phyloP scores from a whole-genome alignment of 1,140 invertebrate species.

The Orius insidiosus region DNA sequence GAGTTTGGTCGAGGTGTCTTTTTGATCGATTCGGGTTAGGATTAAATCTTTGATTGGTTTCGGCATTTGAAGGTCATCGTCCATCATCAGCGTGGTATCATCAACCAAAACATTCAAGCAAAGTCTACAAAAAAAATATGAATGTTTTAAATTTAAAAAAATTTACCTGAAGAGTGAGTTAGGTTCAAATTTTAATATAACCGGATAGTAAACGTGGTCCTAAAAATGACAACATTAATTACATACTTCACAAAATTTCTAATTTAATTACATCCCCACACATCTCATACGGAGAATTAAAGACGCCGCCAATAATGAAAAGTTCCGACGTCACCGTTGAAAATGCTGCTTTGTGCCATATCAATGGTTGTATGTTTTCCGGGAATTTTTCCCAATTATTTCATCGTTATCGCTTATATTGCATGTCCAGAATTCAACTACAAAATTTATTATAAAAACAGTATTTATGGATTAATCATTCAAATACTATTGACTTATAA shows the following conservation, averaged over 20 bases:
- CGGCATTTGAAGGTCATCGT: too few relatives aligned
- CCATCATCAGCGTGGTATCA: too few relatives aligned
- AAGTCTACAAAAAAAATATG: too few relatives aligned
- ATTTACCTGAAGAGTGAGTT: constrained; percentile 18
- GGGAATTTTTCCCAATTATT: constrained; percentile 4
- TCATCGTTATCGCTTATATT: constrained; percentile 2
- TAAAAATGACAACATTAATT: constrained; percentile 13
- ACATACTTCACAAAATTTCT: background rate
- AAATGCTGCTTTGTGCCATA: constrained; percentile 20
- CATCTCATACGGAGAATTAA: constrained; percentile 15
- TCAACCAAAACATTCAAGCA: too few relatives aligned
- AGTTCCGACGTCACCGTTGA: constrained; percentile 14
- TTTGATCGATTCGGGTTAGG: too few relatives aligned
- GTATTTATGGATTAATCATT: constrained; percentile 3
- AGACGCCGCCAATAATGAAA: constrained; percentile 19
- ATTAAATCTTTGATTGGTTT: too few relatives aligned
- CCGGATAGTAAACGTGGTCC: constrained; percentile 18
- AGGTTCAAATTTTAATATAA: constrained; percentile 17
- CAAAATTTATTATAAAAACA: too few relatives aligned
- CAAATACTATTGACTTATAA: too few relatives aligned
- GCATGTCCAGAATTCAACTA: constrained; percentile 19
- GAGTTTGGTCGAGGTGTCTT: too few relatives aligned
- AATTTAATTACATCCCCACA: constrained; percentile 13
- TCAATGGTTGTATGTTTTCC: constrained; percentile 10
- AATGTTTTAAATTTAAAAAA: background rate